Conservation (phyloP, 2,113 vertebrate species). For the Eulemur macaco region DNA sequence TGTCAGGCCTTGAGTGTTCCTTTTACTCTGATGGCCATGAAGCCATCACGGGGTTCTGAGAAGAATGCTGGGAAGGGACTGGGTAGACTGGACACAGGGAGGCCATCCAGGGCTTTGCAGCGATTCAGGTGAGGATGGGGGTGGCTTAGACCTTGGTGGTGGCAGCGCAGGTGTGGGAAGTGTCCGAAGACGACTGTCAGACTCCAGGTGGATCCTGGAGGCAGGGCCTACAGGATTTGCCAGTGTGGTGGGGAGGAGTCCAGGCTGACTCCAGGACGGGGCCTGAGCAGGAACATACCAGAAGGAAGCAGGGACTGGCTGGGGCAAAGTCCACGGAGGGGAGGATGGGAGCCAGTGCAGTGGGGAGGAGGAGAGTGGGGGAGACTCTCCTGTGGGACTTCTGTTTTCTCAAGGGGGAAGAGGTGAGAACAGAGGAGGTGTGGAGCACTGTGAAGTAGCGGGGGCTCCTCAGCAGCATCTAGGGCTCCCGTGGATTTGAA, state of each 20-base stretch:
- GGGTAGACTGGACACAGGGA: not conserved
- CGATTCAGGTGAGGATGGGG: fast-evolving
- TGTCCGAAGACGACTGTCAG: not conserved
- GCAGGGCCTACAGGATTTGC: not conserved
- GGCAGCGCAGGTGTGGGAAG: not conserved
- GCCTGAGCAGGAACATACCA: not conserved
- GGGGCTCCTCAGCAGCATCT: not conserved
- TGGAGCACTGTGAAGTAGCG: not conserved
- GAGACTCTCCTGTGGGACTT: not conserved
- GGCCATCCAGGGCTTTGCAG: not conserved
- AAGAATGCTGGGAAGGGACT: not conserved
- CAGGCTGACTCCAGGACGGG: not conserved
- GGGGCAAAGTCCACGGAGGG: not conserved
- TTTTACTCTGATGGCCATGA: not conserved
- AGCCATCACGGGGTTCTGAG: not conserved
- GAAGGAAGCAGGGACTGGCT: not conserved
- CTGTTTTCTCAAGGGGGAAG: not conserved
- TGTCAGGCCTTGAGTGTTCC: not conserved
- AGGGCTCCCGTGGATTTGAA: not conserved
- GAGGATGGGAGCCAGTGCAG: no score
- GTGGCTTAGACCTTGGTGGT: not conserved
- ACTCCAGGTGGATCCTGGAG: not conserved
- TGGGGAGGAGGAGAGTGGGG: fast-evolving
- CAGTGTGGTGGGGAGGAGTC: not conserved
- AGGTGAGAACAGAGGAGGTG: no score